Evolutionary conservation across 2,888 invertebrate genomes (phyloP).

Genomic region (Seladonia tumulorum): DNA sequence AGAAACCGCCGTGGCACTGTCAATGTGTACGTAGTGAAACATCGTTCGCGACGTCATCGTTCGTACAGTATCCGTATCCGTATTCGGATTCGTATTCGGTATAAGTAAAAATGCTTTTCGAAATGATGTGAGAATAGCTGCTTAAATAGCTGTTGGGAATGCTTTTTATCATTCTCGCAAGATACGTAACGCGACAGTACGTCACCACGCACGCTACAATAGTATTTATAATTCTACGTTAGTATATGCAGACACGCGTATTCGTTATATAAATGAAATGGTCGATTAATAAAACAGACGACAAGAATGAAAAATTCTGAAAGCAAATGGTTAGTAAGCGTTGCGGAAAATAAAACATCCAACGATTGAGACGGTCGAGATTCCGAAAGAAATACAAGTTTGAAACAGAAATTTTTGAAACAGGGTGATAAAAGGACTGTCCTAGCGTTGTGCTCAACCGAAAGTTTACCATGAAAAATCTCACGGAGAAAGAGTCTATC

Average conservation of each 20-base stretch:
- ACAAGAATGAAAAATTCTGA: neutral
- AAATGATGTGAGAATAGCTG: neutral
- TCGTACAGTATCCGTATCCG: neutral
- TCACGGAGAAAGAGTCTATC: neutral
- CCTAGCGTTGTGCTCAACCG: neutral
- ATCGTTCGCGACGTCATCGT: neutral
- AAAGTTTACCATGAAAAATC: constrained; percentile 1
- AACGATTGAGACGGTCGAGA: neutral
- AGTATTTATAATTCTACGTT: neutral
- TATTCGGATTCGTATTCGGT: neutral
- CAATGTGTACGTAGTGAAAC: neutral
- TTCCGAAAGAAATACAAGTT: neutral
- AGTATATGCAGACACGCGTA: constrained; percentile 12
- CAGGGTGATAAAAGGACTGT: neutral
- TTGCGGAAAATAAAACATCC: neutral
- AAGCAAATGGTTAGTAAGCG: neutral
- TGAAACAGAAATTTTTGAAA: neutral
- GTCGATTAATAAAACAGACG: neutral
- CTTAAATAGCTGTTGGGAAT: neutral
- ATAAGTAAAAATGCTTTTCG: neutral
- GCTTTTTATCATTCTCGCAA: neutral
- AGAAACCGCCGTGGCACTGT: neutral
- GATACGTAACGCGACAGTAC: constrained; percentile 2
- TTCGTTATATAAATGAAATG: neutral
- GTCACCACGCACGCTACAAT: neutral